phyloP scores from a whole-genome alignment of 1,140 invertebrate species.

The Scaptomyza hsui region DNA sequence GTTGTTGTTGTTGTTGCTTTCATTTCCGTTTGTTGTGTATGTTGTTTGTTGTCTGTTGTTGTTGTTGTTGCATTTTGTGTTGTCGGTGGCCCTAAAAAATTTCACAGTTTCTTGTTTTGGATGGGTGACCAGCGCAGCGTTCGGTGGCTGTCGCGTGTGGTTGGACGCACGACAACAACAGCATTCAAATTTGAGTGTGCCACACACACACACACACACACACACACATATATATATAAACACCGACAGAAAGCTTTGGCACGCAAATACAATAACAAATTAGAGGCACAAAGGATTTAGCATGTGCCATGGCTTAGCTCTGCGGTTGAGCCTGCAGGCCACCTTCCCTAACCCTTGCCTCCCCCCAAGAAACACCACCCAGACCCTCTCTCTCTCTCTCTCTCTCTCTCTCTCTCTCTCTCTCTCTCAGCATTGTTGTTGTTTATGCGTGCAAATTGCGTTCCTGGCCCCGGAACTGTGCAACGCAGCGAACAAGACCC shows the following conservation, averaged over 20 bases:
- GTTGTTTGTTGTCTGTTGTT: slow-evolving; percentile 24
- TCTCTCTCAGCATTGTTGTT: slow-evolving; percentile 14
- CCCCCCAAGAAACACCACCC: neutral
- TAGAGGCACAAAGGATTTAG: slow-evolving; percentile 78
- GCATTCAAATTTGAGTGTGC: slow-evolving; percentile 62
- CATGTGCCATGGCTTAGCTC: slow-evolving; percentile 72
- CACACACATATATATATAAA: slow-evolving; percentile 4
- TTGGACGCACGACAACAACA: slow-evolving; percentile 72
- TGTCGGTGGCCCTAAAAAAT: slow-evolving; percentile 61
- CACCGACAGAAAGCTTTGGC: slow-evolving; percentile 50
- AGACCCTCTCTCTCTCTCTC: neutral
- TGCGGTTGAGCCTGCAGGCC: slow-evolving; percentile 41
- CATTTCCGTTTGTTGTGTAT: slow-evolving; percentile 20
- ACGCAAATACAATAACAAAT: slow-evolving; percentile 80
- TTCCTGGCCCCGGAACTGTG: slow-evolving; percentile 34
- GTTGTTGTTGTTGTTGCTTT: slow-evolving; percentile 18
- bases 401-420: neutral
- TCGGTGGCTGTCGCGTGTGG: slow-evolving; percentile 57
- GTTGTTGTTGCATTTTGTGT: slow-evolving; percentile 60
- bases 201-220: slow-evolving; percentile 25
- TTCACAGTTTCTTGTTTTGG: slow-evolving; percentile 75
- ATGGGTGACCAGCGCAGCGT: slow-evolving; percentile 24
- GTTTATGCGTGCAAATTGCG: slow-evolving; percentile 71
- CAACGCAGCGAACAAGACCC: slow-evolving; percentile 15
- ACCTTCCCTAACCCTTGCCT: neutral